These are phyloP conservation scores for Arctopsyche grandis DNA, from an alignment of 1,140 invertebrate genomes.

Conservation along the genomic window DNA sequence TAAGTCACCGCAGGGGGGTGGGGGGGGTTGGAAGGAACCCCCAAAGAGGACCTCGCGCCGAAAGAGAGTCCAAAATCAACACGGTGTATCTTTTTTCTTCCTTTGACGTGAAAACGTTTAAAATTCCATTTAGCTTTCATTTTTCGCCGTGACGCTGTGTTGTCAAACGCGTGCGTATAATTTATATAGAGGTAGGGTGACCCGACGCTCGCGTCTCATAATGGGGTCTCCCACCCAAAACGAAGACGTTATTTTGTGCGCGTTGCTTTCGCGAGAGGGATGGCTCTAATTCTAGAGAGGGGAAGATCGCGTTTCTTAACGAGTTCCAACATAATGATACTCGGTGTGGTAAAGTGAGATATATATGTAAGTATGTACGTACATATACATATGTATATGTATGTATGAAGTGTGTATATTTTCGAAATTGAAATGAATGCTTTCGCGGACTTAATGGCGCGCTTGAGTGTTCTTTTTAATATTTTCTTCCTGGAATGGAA, in stretches of 20 bases:
- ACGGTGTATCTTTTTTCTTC: not conserved
- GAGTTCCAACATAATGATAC: not conserved
- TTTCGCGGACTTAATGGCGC: conserved; percentile 17
- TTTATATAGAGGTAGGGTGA: not conserved
- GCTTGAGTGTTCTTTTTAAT: conserved; percentile 17
- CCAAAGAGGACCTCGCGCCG: not conserved
- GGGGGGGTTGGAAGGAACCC: not conserved
- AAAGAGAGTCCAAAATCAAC: not conserved
- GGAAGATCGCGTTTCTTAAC: too few relatives aligned
- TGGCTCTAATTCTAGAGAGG: too few relatives aligned
- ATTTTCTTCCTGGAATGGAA: conserved; percentile 5
- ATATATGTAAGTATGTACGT: too few relatives aligned
- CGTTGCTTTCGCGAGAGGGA: too few relatives aligned
- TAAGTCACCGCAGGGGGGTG: conserved; percentile 22
- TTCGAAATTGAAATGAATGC: conserved; percentile 24
- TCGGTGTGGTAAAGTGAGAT: not conserved
- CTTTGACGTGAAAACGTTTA: conserved; percentile 17
- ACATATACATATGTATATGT: not conserved
- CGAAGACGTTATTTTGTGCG: too few relatives aligned
- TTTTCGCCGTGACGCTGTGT: not conserved
- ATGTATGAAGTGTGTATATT: not conserved
- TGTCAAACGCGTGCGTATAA: not conserved
- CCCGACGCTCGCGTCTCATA: not conserved
- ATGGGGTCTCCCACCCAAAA: too few relatives aligned
- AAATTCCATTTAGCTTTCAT: conserved; percentile 26